Conservation (phyloP, 2,888 invertebrate genomes). For the Pheosia tremula region DNA sequence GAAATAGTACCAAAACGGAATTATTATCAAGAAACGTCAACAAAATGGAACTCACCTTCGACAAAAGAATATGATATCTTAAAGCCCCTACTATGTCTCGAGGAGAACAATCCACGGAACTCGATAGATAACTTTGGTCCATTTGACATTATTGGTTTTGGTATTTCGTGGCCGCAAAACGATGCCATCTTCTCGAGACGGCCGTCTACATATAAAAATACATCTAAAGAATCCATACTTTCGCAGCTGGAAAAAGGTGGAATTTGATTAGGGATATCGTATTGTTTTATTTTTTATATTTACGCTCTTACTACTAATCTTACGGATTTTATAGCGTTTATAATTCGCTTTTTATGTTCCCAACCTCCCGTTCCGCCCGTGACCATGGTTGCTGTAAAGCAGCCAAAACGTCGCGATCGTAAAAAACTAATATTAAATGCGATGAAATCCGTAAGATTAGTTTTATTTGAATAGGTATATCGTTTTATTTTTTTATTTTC, state of each 20-base stretch:
- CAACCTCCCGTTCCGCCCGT: too few relatives aligned
- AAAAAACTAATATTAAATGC: too few relatives aligned
- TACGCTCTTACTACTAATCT: too few relatives aligned
- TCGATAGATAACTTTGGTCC: conserved; percentile 93
- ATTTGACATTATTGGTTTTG: conserved; percentile 97
- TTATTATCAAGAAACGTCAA: not conserved
- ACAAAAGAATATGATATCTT: conserved; percentile 94
- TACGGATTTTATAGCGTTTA: too few relatives aligned
- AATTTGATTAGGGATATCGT: conserved; percentile 39
- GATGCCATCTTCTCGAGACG: conserved; percentile 94
- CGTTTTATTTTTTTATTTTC: conserved; percentile 27
- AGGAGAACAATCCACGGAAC: conserved; percentile 91
- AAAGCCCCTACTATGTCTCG: conserved; percentile 92
- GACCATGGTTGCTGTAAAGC: too few relatives aligned
- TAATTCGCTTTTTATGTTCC: too few relatives aligned
- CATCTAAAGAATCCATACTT: conserved; percentile 90
- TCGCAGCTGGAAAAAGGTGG: conserved; percentile 87
- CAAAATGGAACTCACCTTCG: conserved; percentile 88
- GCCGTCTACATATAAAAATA: conserved; percentile 92
- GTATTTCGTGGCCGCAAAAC: conserved; percentile 92
- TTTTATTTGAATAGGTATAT: conserved; percentile 40
- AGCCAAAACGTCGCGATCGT: too few relatives aligned
- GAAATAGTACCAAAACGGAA: not conserved
- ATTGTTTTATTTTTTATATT: too few relatives aligned
- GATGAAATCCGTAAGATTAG: too few relatives aligned